phyloP scores from a whole-genome alignment of 1,140 invertebrate genomes.

The Pissodes strobi region DNA sequence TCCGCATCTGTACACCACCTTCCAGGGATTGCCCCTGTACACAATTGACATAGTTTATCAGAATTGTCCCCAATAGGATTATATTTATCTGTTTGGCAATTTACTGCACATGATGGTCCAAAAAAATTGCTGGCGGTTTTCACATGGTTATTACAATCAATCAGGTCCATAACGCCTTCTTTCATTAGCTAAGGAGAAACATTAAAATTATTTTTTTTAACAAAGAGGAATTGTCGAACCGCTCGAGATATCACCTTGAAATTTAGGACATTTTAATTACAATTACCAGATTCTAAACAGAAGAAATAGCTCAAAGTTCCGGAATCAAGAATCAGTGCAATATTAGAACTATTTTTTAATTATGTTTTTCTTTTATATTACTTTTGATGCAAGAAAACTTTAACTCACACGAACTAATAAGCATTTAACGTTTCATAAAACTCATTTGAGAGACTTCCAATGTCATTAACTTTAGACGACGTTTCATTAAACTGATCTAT shows the following conservation, averaged over 20 bases:
- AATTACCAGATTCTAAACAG: too few relatives aligned
- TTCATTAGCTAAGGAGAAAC: constrained; percentile 72
- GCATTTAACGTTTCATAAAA: too few relatives aligned
- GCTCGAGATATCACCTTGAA: too few relatives aligned
- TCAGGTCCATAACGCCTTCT: constrained; percentile 76
- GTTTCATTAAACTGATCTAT: too few relatives aligned
- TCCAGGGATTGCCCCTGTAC: constrained; percentile 76
- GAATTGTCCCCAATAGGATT: constrained; percentile 89
- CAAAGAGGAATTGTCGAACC: not conserved
- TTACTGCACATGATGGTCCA: constrained; percentile 89
- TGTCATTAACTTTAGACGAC: too few relatives aligned
- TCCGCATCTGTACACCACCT: constrained; percentile 83
- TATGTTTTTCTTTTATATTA: not conserved
- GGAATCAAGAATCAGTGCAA: not conserved
- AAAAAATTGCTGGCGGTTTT: constrained; percentile 91
- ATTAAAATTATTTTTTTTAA: constrained; percentile 9
- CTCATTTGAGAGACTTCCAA: too few relatives aligned
- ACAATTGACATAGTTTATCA: constrained; percentile 81
- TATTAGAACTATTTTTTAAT: not conserved
- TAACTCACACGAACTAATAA: too few relatives aligned
- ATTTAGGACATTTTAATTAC: too few relatives aligned
- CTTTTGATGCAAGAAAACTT: too few relatives aligned
- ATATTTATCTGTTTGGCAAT: constrained; percentile 87
- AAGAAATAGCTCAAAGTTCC: too few relatives aligned
- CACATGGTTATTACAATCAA: constrained; percentile 95